A percentile compares a stretch with the other conserved stretches of the same genome.
Conservation (phyloP, 2,888 invertebrate genomes). For the Cyaniris semiargus region DNA sequence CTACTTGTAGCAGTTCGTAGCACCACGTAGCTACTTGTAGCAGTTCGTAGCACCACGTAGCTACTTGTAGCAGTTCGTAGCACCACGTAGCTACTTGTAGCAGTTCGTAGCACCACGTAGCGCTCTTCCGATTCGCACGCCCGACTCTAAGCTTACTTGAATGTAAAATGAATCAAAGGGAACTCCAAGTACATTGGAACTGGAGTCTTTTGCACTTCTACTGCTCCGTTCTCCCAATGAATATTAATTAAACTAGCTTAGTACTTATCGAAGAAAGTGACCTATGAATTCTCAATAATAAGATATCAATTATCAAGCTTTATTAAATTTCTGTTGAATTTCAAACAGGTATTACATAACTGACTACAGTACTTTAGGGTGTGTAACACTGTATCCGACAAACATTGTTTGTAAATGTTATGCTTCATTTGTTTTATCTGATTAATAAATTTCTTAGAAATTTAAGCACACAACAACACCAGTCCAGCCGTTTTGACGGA, state of each 20-base stretch:
- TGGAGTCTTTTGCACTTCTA: not conserved
- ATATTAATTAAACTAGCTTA: not conserved
- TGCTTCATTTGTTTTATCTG: too few species aligned
- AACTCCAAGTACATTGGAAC: not conserved
- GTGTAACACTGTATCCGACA: too few species aligned
- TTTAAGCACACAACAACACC: too few species aligned
- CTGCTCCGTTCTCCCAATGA: conserved; percentile 5
- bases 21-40: not conserved
- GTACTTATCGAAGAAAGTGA: not conserved
- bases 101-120: not conserved
- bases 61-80: not conserved
- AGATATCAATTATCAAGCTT: not conserved
- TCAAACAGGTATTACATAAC: too few species aligned
- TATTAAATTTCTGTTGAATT: too few species aligned
- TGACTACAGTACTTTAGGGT: too few species aligned
- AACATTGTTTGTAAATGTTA: too few species aligned
- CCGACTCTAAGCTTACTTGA: not conserved
- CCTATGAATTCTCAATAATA: not conserved
- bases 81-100: too few species aligned
- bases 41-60: not conserved
- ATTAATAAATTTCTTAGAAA: too few species aligned
- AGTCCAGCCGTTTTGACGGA: too few species aligned
- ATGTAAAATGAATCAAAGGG: conserved; percentile 14
- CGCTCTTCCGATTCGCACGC: not conserved
- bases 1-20: not conserved